Conservation (phyloP, 2,888 invertebrate species). For the Allygus modestus region DNA sequence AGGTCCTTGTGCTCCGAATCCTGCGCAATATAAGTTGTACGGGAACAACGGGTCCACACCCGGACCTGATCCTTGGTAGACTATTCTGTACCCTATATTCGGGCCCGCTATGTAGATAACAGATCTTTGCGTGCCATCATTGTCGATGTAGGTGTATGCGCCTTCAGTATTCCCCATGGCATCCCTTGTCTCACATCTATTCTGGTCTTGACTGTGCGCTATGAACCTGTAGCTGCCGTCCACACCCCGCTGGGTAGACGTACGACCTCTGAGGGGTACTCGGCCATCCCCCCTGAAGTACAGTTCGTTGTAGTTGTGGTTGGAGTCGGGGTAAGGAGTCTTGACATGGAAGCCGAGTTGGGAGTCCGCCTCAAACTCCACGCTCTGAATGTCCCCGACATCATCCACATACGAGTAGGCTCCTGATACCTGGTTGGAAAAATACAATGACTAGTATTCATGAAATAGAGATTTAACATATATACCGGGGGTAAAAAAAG, state of each 20-base stretch:
- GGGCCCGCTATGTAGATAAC: slow-evolving; percentile 89
- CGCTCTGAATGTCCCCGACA: slow-evolving; percentile 85
- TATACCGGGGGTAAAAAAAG: too few species aligned
- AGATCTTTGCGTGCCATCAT: slow-evolving; percentile 86
- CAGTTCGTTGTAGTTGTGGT: slow-evolving; percentile 72
- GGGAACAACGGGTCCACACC: slow-evolving; percentile 80
- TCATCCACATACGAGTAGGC: slow-evolving; percentile 85
- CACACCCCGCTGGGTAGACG: slow-evolving; percentile 83
- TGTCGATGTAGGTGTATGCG: slow-evolving; percentile 87
- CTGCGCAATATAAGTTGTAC: slow-evolving; percentile 71
- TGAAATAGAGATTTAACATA: neutral
- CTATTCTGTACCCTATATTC: slow-evolving; percentile 85
- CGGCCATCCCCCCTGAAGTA: slow-evolving; percentile 81
- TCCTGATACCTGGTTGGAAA: slow-evolving; percentile 77
- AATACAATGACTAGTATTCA: neutral
- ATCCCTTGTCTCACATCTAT: slow-evolving; percentile 85
- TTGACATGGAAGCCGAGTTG: slow-evolving; percentile 87
- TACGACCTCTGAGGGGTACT: slow-evolving; percentile 78
- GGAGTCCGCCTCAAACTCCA: slow-evolving; percentile 86
- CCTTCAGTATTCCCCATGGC: slow-evolving; percentile 85
- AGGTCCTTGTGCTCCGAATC: neutral
- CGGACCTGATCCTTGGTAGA: slow-evolving; percentile 84
- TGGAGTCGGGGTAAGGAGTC: slow-evolving; percentile 82
- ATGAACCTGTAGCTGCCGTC: slow-evolving; percentile 87
- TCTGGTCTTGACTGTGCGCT: slow-evolving; percentile 86